Evolutionary conservation across 2,888 invertebrate species (phyloP), one percentile per base, ranked within the genome.

Genomic region (Drosophila demipolita): DNA sequence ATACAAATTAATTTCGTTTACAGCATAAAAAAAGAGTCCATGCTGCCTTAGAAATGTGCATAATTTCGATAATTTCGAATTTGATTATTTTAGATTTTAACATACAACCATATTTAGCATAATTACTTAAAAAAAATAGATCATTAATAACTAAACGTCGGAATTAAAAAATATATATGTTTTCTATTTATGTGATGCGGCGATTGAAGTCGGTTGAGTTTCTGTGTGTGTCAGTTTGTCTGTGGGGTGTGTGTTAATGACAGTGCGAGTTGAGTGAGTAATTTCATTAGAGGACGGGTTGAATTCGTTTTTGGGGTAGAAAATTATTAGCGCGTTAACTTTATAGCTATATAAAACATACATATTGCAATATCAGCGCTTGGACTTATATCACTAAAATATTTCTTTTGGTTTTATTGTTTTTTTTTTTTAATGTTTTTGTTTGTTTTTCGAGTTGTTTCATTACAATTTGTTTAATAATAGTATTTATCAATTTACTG

Each of bases 231-330:
- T 29, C 29, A 11, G 45, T 29, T 29, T 45, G 29, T 53, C 12
- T 45, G 33, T 11, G 45, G 33, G 15, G 26, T 50, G 36, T 38
- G 49, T 50, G 48, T 63, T 35, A 40, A 54, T 76, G 66, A 63
- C 40, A 29, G 62, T 60, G 57, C 40, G 36, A 50, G 26, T 61
- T 61, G 64, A 52, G 66, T 80, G 66, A 71, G 58, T 85, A 80
- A 82, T 85, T 83, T 83, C 49, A 78, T 84, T 83, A 78, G 54
- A 76, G 89, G 84, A 87, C 86, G 84, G 87, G 83, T 58, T 45
- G 40, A 52, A 48, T 35, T 36, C 36, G 15, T 26, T 54, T 53
- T 35, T 40, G 57, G 62, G 52, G 67, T 67, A 57, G 63, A 74
- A 63, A 65, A 67, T 67, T 15, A 59, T 72, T 57, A 75, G 80